Evolutionary conservation across 2,113 vertebrate species (phyloP), one percentile per base, ranked within the genome.

Genomic region (Amblyornis subalaris): DNA sequence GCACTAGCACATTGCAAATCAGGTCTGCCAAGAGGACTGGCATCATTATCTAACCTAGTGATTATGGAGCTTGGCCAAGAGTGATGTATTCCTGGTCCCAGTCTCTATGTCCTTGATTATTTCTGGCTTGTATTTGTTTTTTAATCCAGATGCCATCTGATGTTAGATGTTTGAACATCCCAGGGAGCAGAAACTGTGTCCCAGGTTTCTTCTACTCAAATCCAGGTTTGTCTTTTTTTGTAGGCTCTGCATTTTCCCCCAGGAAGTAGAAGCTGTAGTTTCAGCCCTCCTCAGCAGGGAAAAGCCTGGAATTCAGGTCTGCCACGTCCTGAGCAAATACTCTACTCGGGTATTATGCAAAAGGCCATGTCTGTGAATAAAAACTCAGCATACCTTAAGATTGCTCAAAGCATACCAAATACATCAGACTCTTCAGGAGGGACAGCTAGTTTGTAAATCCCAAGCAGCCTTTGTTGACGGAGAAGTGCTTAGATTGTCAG

Each of bases 401-500:
- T 58, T 86, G 69, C 72, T 88, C 60, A 90, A 83, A 95, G 94
- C 75, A 67, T 28, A 92, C 85, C 67, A 80, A 94, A 93, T 92
- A 88, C 94, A 90, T 83, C 79, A 92, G 75, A 60, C 79, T 93
- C 79, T 83, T 94, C 92, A 94, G 90, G 85, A 94, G 85, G 79
- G 55, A 83, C 64, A 84, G 75, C 88, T 92, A 94, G 79, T 86
- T 67, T 86, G 88, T 90, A 96, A 96, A 96, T 96, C 88, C 94
- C 82, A 70, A 77, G 77, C 90, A 95, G 88, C 64, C 85, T 95
- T 93, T 96, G 88, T 88, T 94, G 94, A 96, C 88, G 90, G 90
- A 90, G 94, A 64, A 93, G 95, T 94, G 92, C 88, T 96, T 95
- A 95, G 92, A 86, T 77, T 96, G 95, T 93, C 94, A 94, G 92